These are phyloP conservation scores for Selenia dentaria DNA, from an alignment of 2,888 invertebrate species.

Conservation along the genomic window DNA sequence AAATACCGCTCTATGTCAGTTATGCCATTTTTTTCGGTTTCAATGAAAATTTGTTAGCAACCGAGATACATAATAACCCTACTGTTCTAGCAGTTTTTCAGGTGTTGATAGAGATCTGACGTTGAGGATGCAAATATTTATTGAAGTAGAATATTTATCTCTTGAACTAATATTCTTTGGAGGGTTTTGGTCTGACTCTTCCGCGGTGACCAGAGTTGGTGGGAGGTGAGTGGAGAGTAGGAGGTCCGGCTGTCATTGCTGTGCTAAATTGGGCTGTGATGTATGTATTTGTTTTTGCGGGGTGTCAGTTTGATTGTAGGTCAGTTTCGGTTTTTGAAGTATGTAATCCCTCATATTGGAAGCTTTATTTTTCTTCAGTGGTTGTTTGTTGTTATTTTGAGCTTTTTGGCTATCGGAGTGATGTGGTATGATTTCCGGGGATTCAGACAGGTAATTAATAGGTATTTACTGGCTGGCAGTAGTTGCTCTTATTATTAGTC, in stretches of 20 bases:
- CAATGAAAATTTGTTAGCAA: too few relatives aligned
- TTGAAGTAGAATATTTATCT: too few relatives aligned
- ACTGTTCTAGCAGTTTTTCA: conserved; percentile 19
- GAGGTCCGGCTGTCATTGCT: conserved; percentile 9
- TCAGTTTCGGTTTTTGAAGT: neutral
- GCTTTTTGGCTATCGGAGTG: neutral
- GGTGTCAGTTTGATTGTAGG: neutral
- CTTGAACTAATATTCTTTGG: too few relatives aligned
- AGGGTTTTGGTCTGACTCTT: conserved; percentile 32
- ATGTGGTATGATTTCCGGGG: neutral
- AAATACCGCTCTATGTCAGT: too few relatives aligned
- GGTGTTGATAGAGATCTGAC: conserved; percentile 10
- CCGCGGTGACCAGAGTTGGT: conserved; percentile 34
- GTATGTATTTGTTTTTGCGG: neutral
- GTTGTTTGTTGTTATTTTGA: conserved; percentile 1
- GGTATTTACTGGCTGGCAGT: neutral
- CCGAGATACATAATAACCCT: too few relatives aligned
- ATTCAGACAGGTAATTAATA: neutral
- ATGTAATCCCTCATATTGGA: neutral
- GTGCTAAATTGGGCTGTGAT: conserved; percentile 1
- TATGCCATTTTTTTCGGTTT: too few relatives aligned
- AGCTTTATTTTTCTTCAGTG: conserved; percentile 1
- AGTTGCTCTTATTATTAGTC: neutral
- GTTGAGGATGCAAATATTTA: too few relatives aligned
- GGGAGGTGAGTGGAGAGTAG: conserved; percentile 23